A percentile compares a stretch with the other conserved stretches of the same genome.
Conservation (phyloP, 2,888 invertebrate species). For the Ptychoptera albimana region DNA sequence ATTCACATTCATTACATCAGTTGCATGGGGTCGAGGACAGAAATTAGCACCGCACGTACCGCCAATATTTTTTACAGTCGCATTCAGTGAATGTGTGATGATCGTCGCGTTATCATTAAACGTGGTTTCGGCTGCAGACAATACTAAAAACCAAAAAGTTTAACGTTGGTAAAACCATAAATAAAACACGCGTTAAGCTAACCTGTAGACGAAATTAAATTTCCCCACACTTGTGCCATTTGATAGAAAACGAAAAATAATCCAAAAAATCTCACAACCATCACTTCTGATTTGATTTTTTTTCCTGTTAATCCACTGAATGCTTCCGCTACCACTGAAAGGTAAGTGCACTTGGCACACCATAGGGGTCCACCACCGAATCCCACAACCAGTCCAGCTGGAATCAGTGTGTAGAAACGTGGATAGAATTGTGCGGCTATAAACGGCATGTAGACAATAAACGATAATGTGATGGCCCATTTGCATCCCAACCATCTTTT, state of each 20-base stretch:
- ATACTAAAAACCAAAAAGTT: neutral
- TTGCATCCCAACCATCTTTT: constrained; percentile 80
- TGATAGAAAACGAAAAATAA: constrained; percentile 94
- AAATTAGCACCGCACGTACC: constrained; percentile 60
- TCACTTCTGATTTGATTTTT: constrained; percentile 46
- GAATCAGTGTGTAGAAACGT: constrained; percentile 65
- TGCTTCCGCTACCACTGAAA: constrained; percentile 69
- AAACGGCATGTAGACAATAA: constrained; percentile 82
- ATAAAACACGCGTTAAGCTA: constrained; percentile 9
- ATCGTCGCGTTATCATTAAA: neutral
- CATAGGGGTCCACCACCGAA: constrained; percentile 80
- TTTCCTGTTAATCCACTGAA: constrained; percentile 55
- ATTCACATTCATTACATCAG: constrained; percentile 39
- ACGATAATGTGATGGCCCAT: constrained; percentile 71
- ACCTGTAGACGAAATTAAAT: constrained; percentile 76
- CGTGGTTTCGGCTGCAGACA: neutral
- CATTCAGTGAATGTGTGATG: neutral
- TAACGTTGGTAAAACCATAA: neutral
- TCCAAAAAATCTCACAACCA: constrained; percentile 85
- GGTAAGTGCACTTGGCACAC: constrained; percentile 91
- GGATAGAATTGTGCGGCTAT: constrained; percentile 85
- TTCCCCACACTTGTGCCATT: constrained; percentile 91
- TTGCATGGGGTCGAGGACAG: constrained; percentile 40
- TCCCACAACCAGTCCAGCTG: constrained; percentile 69
- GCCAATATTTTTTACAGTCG: constrained; percentile 29